Percentiles rank a stretch among this genome's conserved stretches.
Conservation (phyloP, 1,140 invertebrate genomes). For the Saccostrea cuccullata region DNA sequence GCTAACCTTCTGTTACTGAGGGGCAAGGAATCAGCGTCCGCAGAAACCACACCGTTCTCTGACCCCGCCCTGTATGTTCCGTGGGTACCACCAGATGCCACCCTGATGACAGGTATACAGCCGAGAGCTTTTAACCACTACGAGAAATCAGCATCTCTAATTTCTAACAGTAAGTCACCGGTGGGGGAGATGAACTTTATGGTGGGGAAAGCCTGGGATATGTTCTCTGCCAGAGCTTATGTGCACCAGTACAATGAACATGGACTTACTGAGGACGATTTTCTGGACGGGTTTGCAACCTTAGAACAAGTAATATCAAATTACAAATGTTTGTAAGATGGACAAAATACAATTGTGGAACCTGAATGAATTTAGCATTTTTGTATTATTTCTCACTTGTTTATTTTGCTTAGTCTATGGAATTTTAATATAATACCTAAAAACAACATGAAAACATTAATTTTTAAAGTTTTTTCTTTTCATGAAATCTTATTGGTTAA, state of each 20-base stretch:
- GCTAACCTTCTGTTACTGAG: conserved; percentile 73
- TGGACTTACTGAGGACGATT: conserved; percentile 76
- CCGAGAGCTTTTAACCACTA: conserved; percentile 72
- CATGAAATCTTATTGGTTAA: too few species aligned
- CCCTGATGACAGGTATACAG: conserved; percentile 64
- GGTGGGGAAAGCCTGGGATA: conserved; percentile 77
- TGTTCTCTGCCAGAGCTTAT: conserved; percentile 78
- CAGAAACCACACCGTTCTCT: conserved; percentile 65
- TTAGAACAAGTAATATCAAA: conserved; percentile 76
- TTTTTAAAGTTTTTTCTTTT: too few species aligned
- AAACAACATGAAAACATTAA: too few species aligned
- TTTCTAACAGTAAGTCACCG: conserved; percentile 74
- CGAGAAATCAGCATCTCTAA: conserved; percentile 74
- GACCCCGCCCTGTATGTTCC: conserved; percentile 72
- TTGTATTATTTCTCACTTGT: too few species aligned
- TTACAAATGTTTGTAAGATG: conserved; percentile 73
- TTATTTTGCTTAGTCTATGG: too few species aligned
- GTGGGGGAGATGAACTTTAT: conserved; percentile 69
- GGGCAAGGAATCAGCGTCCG: conserved; percentile 68
- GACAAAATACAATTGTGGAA: background rate
- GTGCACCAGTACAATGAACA: conserved; percentile 78
- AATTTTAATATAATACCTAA: too few species aligned
- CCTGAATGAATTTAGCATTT: too few species aligned
- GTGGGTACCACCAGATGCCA: conserved; percentile 69
- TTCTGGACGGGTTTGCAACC: conserved; percentile 77